Conservation (phyloP, 2,797 vertebrate species). For the Chromobotia macracanthus region DNA sequence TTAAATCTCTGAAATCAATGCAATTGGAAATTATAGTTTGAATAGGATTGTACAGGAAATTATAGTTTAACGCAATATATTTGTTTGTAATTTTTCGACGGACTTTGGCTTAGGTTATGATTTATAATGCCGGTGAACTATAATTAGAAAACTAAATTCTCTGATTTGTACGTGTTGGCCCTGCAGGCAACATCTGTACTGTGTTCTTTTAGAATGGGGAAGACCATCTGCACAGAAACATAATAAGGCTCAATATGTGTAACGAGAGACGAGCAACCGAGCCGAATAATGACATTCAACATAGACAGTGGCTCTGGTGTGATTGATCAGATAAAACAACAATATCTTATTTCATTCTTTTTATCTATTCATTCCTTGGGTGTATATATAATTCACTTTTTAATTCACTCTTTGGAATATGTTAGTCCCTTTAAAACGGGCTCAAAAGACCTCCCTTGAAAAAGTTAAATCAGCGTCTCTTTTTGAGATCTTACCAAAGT, state of each 20-base stretch:
- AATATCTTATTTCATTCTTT: constrained; percentile 66
- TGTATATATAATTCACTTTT: constrained; percentile 46
- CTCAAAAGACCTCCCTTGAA: constrained; percentile 55
- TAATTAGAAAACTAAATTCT: not conserved
- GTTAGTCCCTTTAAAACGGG: constrained; percentile 50
- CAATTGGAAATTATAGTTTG: not conserved
- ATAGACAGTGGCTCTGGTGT: constrained; percentile 68
- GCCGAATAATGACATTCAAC: constrained; percentile 69
- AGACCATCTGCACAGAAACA: constrained; percentile 91
- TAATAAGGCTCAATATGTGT: constrained; percentile 70
- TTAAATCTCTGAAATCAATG: not conserved
- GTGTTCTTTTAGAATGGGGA: constrained; percentile 66
- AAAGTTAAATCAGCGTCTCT: constrained; percentile 73
- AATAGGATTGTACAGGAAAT: not conserved
- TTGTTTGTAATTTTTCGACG: not conserved
- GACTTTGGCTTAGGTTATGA: not conserved
- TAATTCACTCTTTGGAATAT: constrained; percentile 65
- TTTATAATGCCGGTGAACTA: not conserved
- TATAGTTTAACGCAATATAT: not conserved
- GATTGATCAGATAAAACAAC: constrained; percentile 65
- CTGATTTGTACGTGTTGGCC: constrained; percentile 44
- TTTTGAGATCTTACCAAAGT: constrained; percentile 76
- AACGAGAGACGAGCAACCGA: constrained; percentile 73
- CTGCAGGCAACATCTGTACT: constrained; percentile 67
- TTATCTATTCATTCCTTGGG: constrained; percentile 56